A percentile compares a stretch with the other conserved stretches of the same genome.
These are phyloP conservation scores for Matsumyia berberina DNA, from an alignment of 2,888 invertebrate genomes.

Conservation along the genomic window DNA sequence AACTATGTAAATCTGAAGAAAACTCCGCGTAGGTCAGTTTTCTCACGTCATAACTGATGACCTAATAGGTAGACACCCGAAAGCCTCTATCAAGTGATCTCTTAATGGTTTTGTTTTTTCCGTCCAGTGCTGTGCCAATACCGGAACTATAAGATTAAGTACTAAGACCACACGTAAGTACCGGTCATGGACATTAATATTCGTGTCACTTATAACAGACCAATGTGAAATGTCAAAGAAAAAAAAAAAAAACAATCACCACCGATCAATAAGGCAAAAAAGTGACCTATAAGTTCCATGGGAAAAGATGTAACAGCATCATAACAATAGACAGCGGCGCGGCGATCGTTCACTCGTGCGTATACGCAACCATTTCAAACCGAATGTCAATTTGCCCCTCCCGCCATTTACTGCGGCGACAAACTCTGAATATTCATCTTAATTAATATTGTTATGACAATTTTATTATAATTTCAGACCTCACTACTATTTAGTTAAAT, in stretches of 20 bases:
- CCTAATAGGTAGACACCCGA: neutral
- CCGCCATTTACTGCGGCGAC: neutral
- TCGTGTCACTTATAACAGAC: constrained; percentile 3
- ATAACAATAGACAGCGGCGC: too few relatives aligned
- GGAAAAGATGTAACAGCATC: constrained; percentile 35
- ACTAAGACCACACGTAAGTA: constrained; percentile 3
- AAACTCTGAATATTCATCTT: constrained; percentile 52
- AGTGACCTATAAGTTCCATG: constrained; percentile 20
- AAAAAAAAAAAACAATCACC: constrained; percentile 11
- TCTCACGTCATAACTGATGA: neutral
- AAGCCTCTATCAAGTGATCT: neutral
- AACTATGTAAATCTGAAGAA: neutral
- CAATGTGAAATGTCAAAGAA: neutral
- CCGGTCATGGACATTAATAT: constrained; percentile 19
- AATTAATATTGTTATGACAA: constrained; percentile 52
- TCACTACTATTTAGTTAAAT: constrained; percentile 51
- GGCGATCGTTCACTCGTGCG: constrained; percentile 28
- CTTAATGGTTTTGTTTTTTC: constrained; percentile 20
- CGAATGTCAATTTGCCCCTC: neutral
- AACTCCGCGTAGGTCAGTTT: neutral
- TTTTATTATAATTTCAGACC: constrained; percentile 64
- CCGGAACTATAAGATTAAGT: constrained; percentile 40
- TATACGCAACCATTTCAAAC: constrained; percentile 48
- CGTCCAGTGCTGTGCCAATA: constrained; percentile 9
- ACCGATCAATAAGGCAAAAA: neutral